These are phyloP conservation scores for Pseudomugil tenellus DNA, from an alignment of 2,797 vertebrate species.

Conservation along the genomic window DNA sequence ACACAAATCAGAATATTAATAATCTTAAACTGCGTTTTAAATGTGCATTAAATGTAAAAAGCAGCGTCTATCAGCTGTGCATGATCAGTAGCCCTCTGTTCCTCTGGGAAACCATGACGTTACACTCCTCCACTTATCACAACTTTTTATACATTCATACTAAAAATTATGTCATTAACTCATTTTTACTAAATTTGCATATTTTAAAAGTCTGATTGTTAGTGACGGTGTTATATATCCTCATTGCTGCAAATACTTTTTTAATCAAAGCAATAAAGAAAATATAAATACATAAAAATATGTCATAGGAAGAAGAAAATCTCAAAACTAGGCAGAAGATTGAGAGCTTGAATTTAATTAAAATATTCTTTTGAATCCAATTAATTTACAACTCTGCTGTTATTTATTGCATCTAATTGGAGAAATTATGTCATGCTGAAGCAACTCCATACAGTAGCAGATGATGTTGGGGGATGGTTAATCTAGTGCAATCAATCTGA, in stretches of 20 bases:
- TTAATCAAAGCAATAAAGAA: neutral
- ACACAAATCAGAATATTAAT: neutral
- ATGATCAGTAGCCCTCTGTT: neutral
- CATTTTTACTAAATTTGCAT: no score
- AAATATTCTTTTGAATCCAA: neutral
- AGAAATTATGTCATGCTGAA: neutral
- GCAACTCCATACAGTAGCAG: constrained; percentile 7
- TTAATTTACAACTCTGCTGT: neutral
- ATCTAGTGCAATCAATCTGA: no score
- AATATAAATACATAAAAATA: neutral
- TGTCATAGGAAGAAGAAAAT: neutral
- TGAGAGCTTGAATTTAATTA: neutral
- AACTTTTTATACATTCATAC: neutral
- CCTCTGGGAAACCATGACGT: neutral
- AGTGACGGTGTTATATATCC: neutral
- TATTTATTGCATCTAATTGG: neutral
- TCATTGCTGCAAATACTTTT: neutral
- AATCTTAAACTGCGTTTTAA: neutral
- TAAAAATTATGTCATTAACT: neutral
- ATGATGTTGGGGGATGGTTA: neutral
- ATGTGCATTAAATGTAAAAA: neutral
- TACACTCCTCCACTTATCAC: neutral
- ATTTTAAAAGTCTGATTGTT: neutral
- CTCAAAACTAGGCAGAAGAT: neutral
- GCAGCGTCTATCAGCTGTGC: neutral